A percentile compares a stretch with the other conserved stretches of the same genome.
These are phyloP conservation scores for Crematogaster levior DNA, from an alignment of 2,888 invertebrate genomes.

Conservation along the genomic window DNA sequence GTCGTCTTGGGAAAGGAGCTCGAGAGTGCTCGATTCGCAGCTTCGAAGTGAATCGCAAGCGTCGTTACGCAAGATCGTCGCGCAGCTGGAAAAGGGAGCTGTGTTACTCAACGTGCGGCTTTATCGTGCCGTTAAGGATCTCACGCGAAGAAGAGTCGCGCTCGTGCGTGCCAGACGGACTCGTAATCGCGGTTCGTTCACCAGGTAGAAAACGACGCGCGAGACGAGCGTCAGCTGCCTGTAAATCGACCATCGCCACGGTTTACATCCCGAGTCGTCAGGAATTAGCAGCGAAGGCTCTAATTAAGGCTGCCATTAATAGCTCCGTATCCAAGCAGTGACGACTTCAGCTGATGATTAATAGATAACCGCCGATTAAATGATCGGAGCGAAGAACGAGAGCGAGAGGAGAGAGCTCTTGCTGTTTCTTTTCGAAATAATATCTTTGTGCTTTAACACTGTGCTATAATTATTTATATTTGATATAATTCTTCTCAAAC, in stretches of 20 bases:
- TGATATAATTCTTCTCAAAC: not conserved
- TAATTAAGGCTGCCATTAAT: conserved; percentile 29
- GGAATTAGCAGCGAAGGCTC: conserved; percentile 19
- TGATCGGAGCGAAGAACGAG: not conserved
- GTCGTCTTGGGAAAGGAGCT: conserved; percentile 20
- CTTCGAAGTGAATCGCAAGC: conserved; percentile 50
- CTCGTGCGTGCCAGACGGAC: conserved; percentile 8
- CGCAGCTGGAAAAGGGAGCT: conserved; percentile 55
- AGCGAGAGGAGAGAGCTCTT: not conserved
- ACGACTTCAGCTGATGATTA: conserved; percentile 30
- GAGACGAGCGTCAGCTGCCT: not conserved
- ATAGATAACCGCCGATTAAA: conserved; percentile 39
- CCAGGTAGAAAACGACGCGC: conserved; percentile 20
- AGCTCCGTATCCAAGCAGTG: conserved; percentile 12
- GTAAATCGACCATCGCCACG: not conserved
- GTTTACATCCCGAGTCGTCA: conserved; percentile 4
- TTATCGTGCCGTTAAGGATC: conserved; percentile 62
- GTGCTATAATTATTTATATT: not conserved
- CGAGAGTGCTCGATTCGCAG: conserved; percentile 16
- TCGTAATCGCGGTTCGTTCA: conserved; percentile 29
- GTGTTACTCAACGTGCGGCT: conserved; percentile 62
- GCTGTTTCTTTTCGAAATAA: not conserved
- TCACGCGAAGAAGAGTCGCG: conserved; percentile 48
- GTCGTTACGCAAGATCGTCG: conserved; percentile 66
- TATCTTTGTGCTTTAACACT: not conserved